Evolutionary conservation across 1,140 invertebrate species (phyloP).

Genomic region (Agrypnia vestita): DNA sequence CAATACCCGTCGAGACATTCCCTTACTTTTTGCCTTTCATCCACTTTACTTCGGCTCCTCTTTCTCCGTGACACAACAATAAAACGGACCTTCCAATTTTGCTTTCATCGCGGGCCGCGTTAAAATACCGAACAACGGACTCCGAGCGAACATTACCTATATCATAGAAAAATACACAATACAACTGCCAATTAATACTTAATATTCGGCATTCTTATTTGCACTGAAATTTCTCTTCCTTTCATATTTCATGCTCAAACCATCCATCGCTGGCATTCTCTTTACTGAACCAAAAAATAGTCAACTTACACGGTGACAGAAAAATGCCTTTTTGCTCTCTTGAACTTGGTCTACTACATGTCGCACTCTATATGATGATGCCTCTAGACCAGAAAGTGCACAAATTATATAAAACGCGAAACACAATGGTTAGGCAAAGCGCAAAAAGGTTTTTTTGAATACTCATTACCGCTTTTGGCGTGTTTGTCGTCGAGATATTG

Average conservation of each 20-base stretch:
- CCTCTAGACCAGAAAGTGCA: neutral
- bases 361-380: neutral
- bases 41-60: neutral
- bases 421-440: neutral
- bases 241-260: neutral
- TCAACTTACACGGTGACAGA: neutral
- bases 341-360: constrained; percentile 15
- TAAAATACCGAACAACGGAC: neutral
- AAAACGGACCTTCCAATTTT: neutral
- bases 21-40: constrained; percentile 6
- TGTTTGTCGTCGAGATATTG: neutral
- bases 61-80: neutral
- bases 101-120: constrained; percentile 4
- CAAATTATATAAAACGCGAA: too few species aligned
- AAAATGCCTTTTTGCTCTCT: neutral
- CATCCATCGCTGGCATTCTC: constrained; percentile 1
- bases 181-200: neutral
- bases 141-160: constrained; percentile 3
- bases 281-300: neutral
- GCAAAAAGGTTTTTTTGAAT: neutral
- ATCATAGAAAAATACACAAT: constrained; percentile 9
- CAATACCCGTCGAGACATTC: neutral
- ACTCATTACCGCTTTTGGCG: neutral
- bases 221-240: constrained; percentile 27
- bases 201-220: constrained; percentile 12